These are phyloP conservation scores for Canis aureus DNA, from an alignment of 2,113 vertebrate species.

Conservation along the genomic window DNA sequence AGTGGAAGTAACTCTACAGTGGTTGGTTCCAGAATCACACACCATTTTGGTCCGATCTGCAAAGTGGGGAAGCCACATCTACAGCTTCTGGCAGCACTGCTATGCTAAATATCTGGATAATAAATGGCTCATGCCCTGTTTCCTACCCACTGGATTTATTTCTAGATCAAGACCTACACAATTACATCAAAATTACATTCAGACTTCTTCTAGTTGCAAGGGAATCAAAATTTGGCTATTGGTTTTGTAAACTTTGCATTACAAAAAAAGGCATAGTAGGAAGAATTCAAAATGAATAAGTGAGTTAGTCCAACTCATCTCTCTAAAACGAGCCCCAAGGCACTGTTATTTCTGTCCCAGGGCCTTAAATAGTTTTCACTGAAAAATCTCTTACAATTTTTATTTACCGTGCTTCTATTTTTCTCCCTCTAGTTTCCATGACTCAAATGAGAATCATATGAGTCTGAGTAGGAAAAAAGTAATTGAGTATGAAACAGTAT, in stretches of 20 bases:
- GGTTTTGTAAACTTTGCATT: not conserved
- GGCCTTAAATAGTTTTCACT: not conserved
- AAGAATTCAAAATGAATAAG: not conserved
- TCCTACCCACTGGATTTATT: not conserved
- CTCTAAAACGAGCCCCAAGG: not conserved
- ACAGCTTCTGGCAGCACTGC: not conserved
- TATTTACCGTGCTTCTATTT: not conserved
- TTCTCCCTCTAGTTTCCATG: not conserved
- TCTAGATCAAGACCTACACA: not conserved
- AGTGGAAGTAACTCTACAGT: not conserved
- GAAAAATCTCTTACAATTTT: not conserved
- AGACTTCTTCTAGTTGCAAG: not conserved
- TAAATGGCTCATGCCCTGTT: not conserved
- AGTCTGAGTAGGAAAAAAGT: not conserved
- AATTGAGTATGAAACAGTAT: not conserved
- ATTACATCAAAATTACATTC: not conserved
- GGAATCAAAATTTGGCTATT: constrained; percentile 3
- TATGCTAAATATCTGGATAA: not conserved
- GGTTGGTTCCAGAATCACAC: not conserved
- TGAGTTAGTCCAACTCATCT: not conserved
- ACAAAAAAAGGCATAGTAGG: not conserved
- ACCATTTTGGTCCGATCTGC: not conserved
- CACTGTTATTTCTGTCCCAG: not conserved
- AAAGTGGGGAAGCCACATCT: not conserved
- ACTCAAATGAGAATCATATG: not conserved